Conservation (phyloP, 2,113 vertebrate species). For the Chloropsis hardwickii region DNA sequence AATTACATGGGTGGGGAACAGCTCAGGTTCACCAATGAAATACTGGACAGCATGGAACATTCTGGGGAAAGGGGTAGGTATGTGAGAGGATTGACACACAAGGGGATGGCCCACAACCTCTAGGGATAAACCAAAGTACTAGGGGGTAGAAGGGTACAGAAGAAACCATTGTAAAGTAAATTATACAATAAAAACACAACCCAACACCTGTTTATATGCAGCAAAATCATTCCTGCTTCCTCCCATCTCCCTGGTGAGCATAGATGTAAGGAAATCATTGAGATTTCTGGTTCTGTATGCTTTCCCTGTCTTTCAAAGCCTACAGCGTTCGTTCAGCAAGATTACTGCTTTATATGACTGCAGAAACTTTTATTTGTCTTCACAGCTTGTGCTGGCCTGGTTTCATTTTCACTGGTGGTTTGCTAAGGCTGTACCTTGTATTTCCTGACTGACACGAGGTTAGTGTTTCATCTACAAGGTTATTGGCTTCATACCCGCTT, state of each 20-base stretch:
- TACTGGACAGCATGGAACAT: no score
- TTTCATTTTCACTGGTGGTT: slow-evolving; percentile 14
- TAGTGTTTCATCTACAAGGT: slow-evolving; percentile 30
- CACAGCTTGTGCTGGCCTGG: neutral
- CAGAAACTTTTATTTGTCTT: slow-evolving; percentile 41
- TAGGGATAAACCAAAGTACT: no score
- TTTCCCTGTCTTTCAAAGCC: slow-evolving; percentile 5
- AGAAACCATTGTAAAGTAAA: no score
- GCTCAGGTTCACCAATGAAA: no score
- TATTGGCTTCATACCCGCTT: neutral
- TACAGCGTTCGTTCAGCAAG: neutral
- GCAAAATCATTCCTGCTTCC: neutral
- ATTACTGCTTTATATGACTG: slow-evolving; percentile 10
- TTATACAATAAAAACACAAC: no score
- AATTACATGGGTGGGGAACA: no score
- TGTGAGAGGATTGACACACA: no score
- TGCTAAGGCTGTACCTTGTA: neutral
- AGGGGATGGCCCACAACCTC: no score
- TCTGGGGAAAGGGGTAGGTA: no score
- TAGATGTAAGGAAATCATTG: neutral
- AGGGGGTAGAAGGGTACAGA: no score
- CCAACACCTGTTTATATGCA: neutral
- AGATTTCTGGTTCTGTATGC: neutral
- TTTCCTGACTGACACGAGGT: neutral
- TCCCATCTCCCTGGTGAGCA: neutral